Percentiles rank a stretch among this genome's conserved stretches.
phyloP scores from a whole-genome alignment of 2,113 vertebrate species.

The Bufo gargarizans region DNA sequence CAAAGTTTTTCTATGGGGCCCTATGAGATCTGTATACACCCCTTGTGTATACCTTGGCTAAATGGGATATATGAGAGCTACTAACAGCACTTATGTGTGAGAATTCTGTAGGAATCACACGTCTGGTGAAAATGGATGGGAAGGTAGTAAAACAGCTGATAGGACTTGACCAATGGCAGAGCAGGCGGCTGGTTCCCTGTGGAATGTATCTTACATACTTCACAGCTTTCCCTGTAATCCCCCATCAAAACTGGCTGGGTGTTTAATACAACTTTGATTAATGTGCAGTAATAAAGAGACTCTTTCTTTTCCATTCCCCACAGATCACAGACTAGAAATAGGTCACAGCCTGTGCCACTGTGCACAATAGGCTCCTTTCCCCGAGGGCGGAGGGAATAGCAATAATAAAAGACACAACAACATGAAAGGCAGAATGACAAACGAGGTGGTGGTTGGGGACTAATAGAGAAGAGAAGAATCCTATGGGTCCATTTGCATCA shows the following conservation, averaged over 20 bases:
- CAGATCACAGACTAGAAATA: slow-evolving; percentile 57
- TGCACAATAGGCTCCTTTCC: slow-evolving; percentile 47
- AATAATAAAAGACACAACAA: slow-evolving; percentile 46
- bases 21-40: too few relatives aligned
- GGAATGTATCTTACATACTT: slow-evolving; percentile 39
- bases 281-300: slow-evolving; percentile 62
- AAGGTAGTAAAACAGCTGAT: slow-evolving; percentile 50
- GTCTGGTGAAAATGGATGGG: background rate
- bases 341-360: slow-evolving; percentile 71
- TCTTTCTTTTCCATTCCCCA: slow-evolving; percentile 59
- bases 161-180: slow-evolving; percentile 10
- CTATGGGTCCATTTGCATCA: slow-evolving; percentile 71
- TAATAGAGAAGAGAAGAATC: slow-evolving; percentile 67
- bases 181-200: background rate
- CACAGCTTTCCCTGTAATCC: slow-evolving; percentile 41
- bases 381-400: slow-evolving; percentile 9
- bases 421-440: slow-evolving; percentile 56
- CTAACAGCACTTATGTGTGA: background rate
- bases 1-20: too few relatives aligned
- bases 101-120: slow-evolving; percentile 13
- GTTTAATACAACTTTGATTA: slow-evolving; percentile 44
- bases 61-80: too few relatives aligned
- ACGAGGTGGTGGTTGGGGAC: background rate
- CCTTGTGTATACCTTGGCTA: too few relatives aligned
- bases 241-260: slow-evolving; percentile 5